Conservation (phyloP, 2,797 vertebrate species). For the Neoniphon sammara region DNA sequence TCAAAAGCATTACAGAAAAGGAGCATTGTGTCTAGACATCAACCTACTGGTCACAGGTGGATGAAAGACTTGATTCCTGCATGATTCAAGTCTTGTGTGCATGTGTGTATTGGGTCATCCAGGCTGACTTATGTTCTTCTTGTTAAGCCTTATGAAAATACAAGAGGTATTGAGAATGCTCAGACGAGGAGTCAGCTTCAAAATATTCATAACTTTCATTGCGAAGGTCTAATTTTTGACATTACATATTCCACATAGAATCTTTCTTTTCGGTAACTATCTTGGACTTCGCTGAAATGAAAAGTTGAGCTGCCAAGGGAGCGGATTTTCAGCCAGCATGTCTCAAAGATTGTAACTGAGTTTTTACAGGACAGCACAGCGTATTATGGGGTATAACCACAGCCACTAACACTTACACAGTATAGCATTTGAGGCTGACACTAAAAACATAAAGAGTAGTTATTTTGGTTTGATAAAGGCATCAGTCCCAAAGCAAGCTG, state of each 20-base stretch:
- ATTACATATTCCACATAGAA: conserved; percentile 2
- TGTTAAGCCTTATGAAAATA: conserved; percentile 28
- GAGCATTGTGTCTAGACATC: not conserved
- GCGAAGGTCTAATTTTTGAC: conserved; percentile 17
- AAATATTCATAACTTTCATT: conserved; percentile 22
- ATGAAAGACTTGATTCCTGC: conserved; percentile 5
- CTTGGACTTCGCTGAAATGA: conserved; percentile 31
- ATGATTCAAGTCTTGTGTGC: conserved; percentile 8
- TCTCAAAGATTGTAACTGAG: conserved; percentile 51
- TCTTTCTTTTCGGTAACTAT: conserved; percentile 13
- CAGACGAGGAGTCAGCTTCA: not conserved
- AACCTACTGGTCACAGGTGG: not conserved
- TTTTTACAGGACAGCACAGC: conserved; percentile 52
- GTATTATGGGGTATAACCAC: conserved; percentile 52
- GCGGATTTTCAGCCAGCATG: conserved; percentile 28
- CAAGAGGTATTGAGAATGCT: not conserved
- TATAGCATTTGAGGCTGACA: conserved; percentile 74
- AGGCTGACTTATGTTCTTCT: conserved; percentile 5
- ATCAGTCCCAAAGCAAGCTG: conserved; percentile 52
- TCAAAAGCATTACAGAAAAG: not conserved
- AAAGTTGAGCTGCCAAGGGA: conserved; percentile 30
- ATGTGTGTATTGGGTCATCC: not conserved
- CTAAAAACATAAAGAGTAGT: conserved; percentile 67
- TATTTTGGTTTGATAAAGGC: conserved; percentile 76
- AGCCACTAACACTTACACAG: conserved; percentile 67